Percentiles rank a stretch among this genome's conserved stretches.
Conservation (phyloP, 92 coral and sea anemone genomes). For the Porites cylindrica region DNA sequence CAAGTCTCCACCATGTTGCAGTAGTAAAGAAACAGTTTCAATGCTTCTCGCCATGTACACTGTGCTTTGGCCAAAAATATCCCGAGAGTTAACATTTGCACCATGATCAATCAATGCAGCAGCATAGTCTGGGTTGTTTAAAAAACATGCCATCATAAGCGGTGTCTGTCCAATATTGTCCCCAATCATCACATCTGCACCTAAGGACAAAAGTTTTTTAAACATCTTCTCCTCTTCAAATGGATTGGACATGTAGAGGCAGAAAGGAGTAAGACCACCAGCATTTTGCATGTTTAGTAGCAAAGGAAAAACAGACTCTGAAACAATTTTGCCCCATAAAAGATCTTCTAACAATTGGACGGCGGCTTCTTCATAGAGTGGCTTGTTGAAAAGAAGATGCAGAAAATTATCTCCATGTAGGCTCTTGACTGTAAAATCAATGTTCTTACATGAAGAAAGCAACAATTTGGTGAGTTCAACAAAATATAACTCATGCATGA, state of each 20-base stretch:
- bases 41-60: too few relatives aligned
- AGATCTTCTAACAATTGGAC: constrained; percentile 17
- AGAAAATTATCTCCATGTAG: constrained; percentile 11
- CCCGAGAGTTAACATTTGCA: too few relatives aligned
- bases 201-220: constrained; percentile 9
- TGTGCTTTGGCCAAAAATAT: too few relatives aligned
- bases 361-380: constrained; percentile 10
- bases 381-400: constrained; percentile 13
- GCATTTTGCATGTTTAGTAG: constrained; percentile 13
- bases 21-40: too few relatives aligned
- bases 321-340: constrained; percentile 7
- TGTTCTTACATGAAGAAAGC: constrained; percentile 15
- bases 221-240: constrained; percentile 20
- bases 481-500: constrained; percentile 6
- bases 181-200: constrained; percentile 5
- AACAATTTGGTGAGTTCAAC: constrained; percentile 7
- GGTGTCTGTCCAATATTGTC: constrained; percentile 3
- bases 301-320: constrained; percentile 16
- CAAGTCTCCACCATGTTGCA: too few relatives aligned
- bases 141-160: too few relatives aligned
- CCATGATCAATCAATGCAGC: too few relatives aligned
- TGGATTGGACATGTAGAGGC: constrained; percentile 14
- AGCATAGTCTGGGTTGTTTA: too few relatives aligned
- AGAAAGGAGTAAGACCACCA: constrained; percentile 7
- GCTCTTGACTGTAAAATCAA: background rate